Percentiles rank a stretch among this genome's conserved stretches.
Evolutionary conservation across 2,113 vertebrate species (phyloP).

Genomic region (Nycticorax nycticorax): DNA sequence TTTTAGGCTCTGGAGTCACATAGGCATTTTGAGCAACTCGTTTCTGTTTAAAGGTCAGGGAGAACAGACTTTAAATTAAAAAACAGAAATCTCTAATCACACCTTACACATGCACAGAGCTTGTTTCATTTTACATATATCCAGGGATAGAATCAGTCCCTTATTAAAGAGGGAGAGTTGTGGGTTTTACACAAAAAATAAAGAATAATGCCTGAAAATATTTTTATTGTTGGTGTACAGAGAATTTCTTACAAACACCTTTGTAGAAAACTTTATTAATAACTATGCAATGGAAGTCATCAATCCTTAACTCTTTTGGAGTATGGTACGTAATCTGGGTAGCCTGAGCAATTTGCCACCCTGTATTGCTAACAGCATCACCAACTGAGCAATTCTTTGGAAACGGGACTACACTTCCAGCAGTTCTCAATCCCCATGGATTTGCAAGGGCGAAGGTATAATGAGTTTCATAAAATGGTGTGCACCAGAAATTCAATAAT

Average conservation of each 20-base stretch:
- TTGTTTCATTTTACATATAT: neutral
- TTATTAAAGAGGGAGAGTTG: neutral
- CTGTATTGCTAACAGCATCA: neutral
- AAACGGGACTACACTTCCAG: neutral
- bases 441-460: neutral
- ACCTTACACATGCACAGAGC: neutral
- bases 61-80: neutral
- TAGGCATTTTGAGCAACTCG: neutral
- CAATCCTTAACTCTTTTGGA: neutral
- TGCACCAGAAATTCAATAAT: neutral
- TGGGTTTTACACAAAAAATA: neutral
- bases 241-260: neutral
- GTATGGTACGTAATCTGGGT: neutral
- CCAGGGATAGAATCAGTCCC: neutral
- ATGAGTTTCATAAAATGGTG: neutral
- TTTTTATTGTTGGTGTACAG: neutral
- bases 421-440: neutral
- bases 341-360: neutral
- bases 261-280: neutral
- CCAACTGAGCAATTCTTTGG: neutral
- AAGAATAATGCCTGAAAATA: neutral
- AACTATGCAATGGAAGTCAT: neutral
- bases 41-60: neutral
- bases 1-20: neutral
- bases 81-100: neutral